Conservation (phyloP, 2,113 vertebrate genomes). For the Phoenicopterus ruber region DNA sequence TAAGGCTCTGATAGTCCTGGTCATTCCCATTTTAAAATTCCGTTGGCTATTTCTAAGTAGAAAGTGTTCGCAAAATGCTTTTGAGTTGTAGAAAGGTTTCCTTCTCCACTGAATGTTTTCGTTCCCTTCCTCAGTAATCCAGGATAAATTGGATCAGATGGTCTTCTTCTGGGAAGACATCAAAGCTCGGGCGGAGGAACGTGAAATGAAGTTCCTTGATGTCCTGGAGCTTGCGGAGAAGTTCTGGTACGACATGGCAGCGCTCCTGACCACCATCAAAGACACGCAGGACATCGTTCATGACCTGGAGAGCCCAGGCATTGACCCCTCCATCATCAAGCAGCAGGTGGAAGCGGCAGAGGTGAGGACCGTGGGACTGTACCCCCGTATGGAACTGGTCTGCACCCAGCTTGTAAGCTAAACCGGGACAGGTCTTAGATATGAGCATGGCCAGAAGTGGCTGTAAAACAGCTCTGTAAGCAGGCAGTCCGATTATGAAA, state of each 20-base stretch:
- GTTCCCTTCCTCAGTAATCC: conserved; percentile 79
- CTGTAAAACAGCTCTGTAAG: neutral
- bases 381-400: neutral
- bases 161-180: conserved; percentile 98
- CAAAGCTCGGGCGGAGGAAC: conserved; percentile 89
- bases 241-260: conserved; percentile 97
- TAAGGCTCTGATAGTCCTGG: neutral
- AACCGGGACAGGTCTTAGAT: neutral
- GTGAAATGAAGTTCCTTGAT: conserved; percentile 93
- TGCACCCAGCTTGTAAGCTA: neutral
- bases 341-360: conserved; percentile 97
- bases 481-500: rapidly evolving
- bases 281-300: conserved; percentile 95
- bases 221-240: conserved; percentile 94
- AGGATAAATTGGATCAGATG: conserved; percentile 89
- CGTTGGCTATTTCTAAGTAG: neutral
- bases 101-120: neutral
- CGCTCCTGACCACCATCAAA: conserved; percentile 90
- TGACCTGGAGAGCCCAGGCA: conserved; percentile 96
- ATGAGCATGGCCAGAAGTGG: rapidly evolving
- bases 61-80: neutral
- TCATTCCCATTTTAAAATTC: neutral
- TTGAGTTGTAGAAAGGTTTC: neutral
- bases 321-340: conserved; percentile 98
- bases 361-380: conserved; percentile 57